Percentiles rank a stretch among this genome's conserved stretches.
Conservation (phyloP, 2,113 vertebrate genomes). For the Sterna hirundo region DNA sequence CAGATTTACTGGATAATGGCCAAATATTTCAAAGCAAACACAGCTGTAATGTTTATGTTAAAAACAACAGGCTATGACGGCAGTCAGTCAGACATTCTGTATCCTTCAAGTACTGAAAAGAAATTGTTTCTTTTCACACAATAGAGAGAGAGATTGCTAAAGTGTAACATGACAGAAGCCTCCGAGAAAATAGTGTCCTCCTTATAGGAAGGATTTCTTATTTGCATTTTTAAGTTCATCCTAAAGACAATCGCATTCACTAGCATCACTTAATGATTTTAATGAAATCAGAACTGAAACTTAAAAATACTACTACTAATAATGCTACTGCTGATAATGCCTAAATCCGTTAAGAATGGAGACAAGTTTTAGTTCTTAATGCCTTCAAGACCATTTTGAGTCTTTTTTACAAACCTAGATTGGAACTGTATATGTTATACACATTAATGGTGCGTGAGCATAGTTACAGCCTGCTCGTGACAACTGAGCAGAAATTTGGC, state of each 20-base stretch:
- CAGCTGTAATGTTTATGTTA: slow-evolving; percentile 79
- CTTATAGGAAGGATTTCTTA: background rate
- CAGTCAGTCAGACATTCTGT: slow-evolving; percentile 72
- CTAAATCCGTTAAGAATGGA: background rate
- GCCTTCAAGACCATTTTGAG: background rate
- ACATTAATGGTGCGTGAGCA: background rate
- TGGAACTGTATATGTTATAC: background rate
- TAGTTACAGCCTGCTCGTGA: background rate
- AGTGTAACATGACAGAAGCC: slow-evolving; percentile 58
- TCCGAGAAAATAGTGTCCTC: slow-evolving; percentile 50
- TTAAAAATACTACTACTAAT: background rate
- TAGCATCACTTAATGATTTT: background rate
- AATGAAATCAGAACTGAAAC: background rate
- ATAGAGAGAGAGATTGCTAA: slow-evolving; percentile 57
- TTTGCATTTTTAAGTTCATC: background rate
- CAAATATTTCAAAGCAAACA: slow-evolving; percentile 78
- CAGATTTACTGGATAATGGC: slow-evolving; percentile 71
- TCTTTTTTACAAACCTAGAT: slow-evolving; percentile 43
- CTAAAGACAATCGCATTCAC: background rate
- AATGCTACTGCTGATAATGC: background rate
- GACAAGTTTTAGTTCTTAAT: background rate
- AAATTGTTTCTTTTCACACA: slow-evolving; percentile 71
- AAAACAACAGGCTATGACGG: slow-evolving; percentile 76
- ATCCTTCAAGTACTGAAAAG: slow-evolving; percentile 71
- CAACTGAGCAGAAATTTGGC: background rate